Conservation (phyloP, 2,797 vertebrate genomes). For the Pseudocheirus occidentalis region DNA sequence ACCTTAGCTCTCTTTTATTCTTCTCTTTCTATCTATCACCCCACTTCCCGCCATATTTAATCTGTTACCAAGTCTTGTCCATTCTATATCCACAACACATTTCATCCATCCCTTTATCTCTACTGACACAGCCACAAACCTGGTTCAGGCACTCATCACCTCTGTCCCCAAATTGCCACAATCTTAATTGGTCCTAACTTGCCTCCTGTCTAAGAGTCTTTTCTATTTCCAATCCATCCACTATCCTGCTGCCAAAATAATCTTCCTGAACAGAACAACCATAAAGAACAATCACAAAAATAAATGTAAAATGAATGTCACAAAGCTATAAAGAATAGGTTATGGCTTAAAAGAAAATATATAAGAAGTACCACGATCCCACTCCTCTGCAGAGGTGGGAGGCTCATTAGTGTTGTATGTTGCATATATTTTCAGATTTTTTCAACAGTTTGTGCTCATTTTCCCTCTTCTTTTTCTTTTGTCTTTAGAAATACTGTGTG, state of each 20-base stretch:
- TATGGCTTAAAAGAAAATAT: too few relatives aligned
- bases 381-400: too few relatives aligned
- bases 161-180: background rate
- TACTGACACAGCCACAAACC: background rate
- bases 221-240: background rate
- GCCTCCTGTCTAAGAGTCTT: background rate
- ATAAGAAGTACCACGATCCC: too few relatives aligned
- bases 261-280: background rate
- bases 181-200: background rate
- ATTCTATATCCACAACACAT: background rate
- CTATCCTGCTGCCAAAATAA: background rate
- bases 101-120: background rate
- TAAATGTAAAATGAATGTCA: background rate
- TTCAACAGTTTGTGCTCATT: too few relatives aligned
- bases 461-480: background rate
- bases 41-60: background rate
- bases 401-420: too few relatives aligned
- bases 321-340: background rate
- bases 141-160: background rate
- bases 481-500: background rate
- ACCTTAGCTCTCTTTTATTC: background rate
- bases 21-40: background rate
- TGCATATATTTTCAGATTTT: too few relatives aligned
- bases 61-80: background rate
- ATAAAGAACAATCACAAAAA: background rate